Evolutionary conservation across 2,797 vertebrate species (phyloP), one percentile per base, ranked within the genome.

Genomic region (Spea hammondii): DNA sequence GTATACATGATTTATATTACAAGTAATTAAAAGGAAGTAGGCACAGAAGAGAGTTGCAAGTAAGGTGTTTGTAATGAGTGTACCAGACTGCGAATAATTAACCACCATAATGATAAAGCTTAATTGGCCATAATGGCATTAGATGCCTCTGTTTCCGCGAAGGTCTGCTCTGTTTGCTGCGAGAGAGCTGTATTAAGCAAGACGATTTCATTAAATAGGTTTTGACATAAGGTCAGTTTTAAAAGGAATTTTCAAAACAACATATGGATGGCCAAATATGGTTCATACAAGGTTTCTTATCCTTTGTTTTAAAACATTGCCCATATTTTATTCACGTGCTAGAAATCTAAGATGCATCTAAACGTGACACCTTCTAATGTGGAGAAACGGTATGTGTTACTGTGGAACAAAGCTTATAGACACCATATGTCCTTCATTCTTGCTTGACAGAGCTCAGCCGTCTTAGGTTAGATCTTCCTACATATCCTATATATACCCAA

Each of bases 271-370:
- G 50, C 44, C 32, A 55, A 13, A 10, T 9, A 8, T 2, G 32
- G 32, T 7, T 48, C 59, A 64, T 59, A 11, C 4, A 48, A 51
- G 10, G 45, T 67, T 62, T 32, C 51, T 71, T 53, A 44, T 64
- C 64, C 32, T 60, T 77, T 68, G 75, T 73, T 77, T 77, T 74
- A 73, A 73, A 73, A 65, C 70, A n/a, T 4, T 51, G 50, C 6
- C 49, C 49, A 77, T 77, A 53, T 77, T 82, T 77, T 73, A 77
- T 82, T 73, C 55, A 74, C 55, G 47, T 65, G 46, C 6, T 8
- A 10, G 51, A 50, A 77, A 82, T 48, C 45, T 54, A 64, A 82
- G 65, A 69, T 70, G 32, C 65, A 65, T 76, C 69, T 77, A 46
- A 77, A 76, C 9, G 60, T 72, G 71, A 48, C 5, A 57, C 50